Percentiles rank a stretch among this genome's conserved stretches.
Evolutionary conservation across 2,797 vertebrate genomes (phyloP).

Genomic region (Sebastes trivittatus): DNA sequence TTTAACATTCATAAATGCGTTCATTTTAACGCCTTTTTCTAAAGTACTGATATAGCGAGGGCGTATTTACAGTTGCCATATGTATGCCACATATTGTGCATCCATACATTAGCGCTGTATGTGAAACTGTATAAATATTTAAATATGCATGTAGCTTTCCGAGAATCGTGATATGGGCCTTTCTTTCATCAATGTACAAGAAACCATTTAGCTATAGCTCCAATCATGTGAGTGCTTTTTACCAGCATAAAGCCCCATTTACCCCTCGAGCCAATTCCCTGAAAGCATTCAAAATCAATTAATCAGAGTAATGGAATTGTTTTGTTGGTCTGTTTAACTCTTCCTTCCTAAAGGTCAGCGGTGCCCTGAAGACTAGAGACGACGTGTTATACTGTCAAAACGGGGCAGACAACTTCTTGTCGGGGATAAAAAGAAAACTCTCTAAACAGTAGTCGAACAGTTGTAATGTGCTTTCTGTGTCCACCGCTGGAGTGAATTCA

Average conservation of each 20-base stretch:
- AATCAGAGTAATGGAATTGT: constrained; percentile 64
- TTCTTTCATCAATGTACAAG: constrained; percentile 7
- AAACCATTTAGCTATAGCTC: constrained; percentile 34
- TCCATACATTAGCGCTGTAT: not conserved
- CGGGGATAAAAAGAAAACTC: not conserved
- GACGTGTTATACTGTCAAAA: constrained; percentile 12
- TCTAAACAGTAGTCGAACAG: not conserved
- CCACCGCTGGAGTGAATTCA: not conserved
- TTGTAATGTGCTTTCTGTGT: not conserved
- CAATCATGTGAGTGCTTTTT: constrained; percentile 63
- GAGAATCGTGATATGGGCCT: not conserved
- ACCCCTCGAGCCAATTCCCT: constrained; percentile 47
- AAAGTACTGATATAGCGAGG: not conserved
- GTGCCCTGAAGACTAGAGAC: constrained; percentile 15
- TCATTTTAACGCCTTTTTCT: not conserved
- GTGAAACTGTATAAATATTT: not conserved
- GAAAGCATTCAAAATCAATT: constrained; percentile 73
- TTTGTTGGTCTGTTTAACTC: constrained; percentile 58
- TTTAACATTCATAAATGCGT: not conserved
- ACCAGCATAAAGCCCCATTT: constrained; percentile 38
- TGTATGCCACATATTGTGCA: not conserved
- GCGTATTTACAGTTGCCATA: not conserved
- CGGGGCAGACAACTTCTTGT: not conserved
- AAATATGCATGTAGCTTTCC: not conserved
- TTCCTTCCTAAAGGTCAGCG: constrained; percentile 39